phyloP scores from a whole-genome alignment of 1,140 invertebrate genomes.

The Alviniconcha marisindica region DNA sequence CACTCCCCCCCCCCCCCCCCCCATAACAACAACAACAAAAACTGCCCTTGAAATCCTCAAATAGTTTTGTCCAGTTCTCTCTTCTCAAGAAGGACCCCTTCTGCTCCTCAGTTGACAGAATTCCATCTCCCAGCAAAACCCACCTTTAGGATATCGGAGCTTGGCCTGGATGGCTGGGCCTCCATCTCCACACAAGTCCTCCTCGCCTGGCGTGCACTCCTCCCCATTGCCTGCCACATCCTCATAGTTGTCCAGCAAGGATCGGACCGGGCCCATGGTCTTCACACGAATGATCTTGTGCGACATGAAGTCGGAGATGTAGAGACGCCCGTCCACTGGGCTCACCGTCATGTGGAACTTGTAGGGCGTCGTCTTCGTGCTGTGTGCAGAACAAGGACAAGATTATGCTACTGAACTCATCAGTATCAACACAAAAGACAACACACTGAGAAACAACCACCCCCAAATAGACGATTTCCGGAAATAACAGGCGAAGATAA shows the following conservation, averaged over 20 bases:
- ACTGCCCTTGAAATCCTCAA: no score
- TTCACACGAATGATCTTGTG: slow-evolving; percentile 94
- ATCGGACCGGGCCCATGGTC: slow-evolving; percentile 82
- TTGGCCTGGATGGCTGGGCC: slow-evolving; percentile 93
- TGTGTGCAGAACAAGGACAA: slow-evolving; percentile 71
- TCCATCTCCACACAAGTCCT: slow-evolving; percentile 97
- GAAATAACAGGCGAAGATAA: no score
- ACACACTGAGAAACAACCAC: no score
- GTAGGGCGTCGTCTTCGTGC: slow-evolving; percentile 90
- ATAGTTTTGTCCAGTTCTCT: no score
- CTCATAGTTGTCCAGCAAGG: slow-evolving; percentile 95
- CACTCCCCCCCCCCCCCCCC: no score
- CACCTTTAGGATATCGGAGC: slow-evolving; percentile 96
- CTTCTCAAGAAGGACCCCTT: no score
- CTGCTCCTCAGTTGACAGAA: no score
- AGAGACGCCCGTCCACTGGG: slow-evolving; percentile 93
- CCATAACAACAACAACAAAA: no score
- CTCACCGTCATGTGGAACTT: slow-evolving; percentile 96
- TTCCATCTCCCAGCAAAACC: no score
- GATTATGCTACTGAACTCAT: no score
- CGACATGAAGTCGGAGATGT: slow-evolving; percentile 95
- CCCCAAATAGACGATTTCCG: no score
- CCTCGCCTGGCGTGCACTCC: slow-evolving; percentile 93
- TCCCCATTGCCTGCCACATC: slow-evolving; percentile 96
- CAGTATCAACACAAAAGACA: no score